Evolutionary conservation across 2,797 vertebrate species (phyloP), one percentile per base, ranked within the genome.

Genomic region (Notolabrus celidotus): DNA sequence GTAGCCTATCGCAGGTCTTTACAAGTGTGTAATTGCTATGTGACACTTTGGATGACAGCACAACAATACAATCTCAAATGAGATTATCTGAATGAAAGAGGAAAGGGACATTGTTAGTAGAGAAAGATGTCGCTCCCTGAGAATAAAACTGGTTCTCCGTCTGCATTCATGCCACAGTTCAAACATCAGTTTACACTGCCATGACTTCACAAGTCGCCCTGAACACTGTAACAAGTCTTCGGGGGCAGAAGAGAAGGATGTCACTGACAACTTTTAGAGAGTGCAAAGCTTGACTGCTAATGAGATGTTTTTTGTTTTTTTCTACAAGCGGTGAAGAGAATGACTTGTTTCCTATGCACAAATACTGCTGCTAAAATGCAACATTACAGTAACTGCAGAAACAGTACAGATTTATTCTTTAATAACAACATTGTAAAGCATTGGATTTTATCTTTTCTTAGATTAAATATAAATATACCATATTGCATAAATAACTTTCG

Each of bases 141-240:
- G 62, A 75, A 86, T 69, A 82, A 82, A 46, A 27, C 66, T 22
- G 59, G 46, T 29, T 75, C 61, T 79, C 60, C 45, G 19, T 77
- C 74, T 86, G 82, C 70, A 88, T 85, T 87, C 84, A 77, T 77
- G 84, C 79, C 82, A 83, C 86, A 77, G 41, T 85, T 84, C 82
- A 83, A 77, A 77, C 83, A 82, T 88, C 82, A 53, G 80, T 89
- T 88, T 86, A 67, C 79, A 57, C 60, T 52, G 66, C 55, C 68
- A 52, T 69, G 74, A 69, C 67, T 81, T 82, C 84, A 77, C 77
- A 73, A 87, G 77, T 71, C 71, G 80, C 76, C 81, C 82, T 80
- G 76, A 86, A 86, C 80, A 73, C 79, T 68, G 66, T 82, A 88
- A 89, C 82, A 85, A 88, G 83, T 85, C 90, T 88, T 79, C 64